A percentile compares a stretch with the other conserved stretches of the same genome.
These are phyloP conservation scores for Colinus virginianus DNA, from an alignment of 2,113 vertebrate species.

Conservation along the genomic window DNA sequence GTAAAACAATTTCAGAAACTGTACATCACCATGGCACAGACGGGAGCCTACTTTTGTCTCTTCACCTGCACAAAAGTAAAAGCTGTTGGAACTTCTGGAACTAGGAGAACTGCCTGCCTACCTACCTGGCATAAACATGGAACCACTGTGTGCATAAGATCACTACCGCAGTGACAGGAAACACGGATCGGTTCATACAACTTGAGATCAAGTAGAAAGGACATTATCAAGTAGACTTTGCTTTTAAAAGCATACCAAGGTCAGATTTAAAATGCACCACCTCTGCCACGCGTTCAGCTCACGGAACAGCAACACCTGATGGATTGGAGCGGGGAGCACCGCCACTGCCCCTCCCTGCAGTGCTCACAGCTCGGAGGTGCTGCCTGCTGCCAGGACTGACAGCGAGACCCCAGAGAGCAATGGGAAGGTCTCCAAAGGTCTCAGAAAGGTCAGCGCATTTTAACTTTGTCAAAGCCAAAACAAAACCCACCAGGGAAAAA, in stretches of 20 bases:
- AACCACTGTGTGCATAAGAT: slow-evolving; percentile 79
- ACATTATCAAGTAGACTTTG: slow-evolving; percentile 79
- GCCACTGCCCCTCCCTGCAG: background rate
- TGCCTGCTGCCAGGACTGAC: slow-evolving; percentile 9
- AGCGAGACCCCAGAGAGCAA: too few relatives aligned
- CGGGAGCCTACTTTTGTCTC: slow-evolving; percentile 79
- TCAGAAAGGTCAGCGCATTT: slow-evolving; percentile 66
- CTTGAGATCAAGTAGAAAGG: slow-evolving; percentile 82
- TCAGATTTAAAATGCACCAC: slow-evolving; percentile 80
- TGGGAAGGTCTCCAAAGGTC: too few relatives aligned
- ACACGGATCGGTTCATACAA: slow-evolving; percentile 83
- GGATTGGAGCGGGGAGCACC: too few relatives aligned
- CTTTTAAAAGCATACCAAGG: slow-evolving; percentile 78
- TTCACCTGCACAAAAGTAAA: slow-evolving; percentile 83
- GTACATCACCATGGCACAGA: slow-evolving; percentile 87
- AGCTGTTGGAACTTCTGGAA: slow-evolving; percentile 74
- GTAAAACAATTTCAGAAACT: slow-evolving; percentile 92
- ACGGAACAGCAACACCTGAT: slow-evolving; percentile 11
- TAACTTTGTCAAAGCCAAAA: slow-evolving; percentile 72
- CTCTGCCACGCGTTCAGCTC: slow-evolving; percentile 43
- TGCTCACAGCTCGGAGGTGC: slow-evolving; percentile 16
- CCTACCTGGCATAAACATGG: slow-evolving; percentile 80
- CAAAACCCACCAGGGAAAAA: slow-evolving; percentile 32
- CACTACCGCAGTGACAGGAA: slow-evolving; percentile 78
- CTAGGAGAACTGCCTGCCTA: slow-evolving; percentile 76